Conservation (phyloP, 2,113 vertebrate species). For the Aythya baeri region DNA sequence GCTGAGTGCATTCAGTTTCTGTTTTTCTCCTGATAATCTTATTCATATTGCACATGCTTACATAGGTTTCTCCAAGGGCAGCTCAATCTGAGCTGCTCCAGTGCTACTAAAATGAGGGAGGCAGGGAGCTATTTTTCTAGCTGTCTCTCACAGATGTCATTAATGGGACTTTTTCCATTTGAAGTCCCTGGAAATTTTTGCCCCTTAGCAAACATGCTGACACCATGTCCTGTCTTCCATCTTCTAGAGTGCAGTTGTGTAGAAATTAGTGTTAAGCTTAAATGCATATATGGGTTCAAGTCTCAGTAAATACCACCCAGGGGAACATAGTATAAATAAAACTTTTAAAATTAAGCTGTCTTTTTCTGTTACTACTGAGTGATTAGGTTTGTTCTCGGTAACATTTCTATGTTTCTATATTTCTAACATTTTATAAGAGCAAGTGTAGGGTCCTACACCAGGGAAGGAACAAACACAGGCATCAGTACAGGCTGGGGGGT, state of each 20-base stretch:
- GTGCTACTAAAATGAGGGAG: not conserved
- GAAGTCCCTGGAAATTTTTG: not conserved
- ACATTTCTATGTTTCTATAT: not conserved
- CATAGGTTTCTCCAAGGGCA: not conserved
- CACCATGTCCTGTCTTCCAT: not conserved
- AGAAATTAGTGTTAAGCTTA: slow-evolving; percentile 6
- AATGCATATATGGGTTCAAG: slow-evolving; percentile 27
- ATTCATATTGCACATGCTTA: not conserved
- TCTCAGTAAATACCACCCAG: slow-evolving; percentile 42
- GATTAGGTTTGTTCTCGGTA: slow-evolving; percentile 2
- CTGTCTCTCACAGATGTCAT: not conserved
- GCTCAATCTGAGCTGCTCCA: not conserved
- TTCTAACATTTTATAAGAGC: too few species aligned
- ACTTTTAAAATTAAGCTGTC: slow-evolving; percentile 30
- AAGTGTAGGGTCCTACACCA: too few species aligned
- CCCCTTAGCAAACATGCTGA: not conserved
- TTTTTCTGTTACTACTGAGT: slow-evolving; percentile 25
- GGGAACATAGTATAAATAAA: slow-evolving; percentile 47
- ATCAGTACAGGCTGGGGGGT: too few species aligned
- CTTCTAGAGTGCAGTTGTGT: not conserved
- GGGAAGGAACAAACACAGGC: too few species aligned
- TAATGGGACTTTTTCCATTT: not conserved
- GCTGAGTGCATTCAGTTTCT: not conserved
- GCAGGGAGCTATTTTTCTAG: not conserved
- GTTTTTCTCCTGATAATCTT: not conserved